Conservation (phyloP, 2,888 invertebrate genomes). For the Noctua janthe region DNA sequence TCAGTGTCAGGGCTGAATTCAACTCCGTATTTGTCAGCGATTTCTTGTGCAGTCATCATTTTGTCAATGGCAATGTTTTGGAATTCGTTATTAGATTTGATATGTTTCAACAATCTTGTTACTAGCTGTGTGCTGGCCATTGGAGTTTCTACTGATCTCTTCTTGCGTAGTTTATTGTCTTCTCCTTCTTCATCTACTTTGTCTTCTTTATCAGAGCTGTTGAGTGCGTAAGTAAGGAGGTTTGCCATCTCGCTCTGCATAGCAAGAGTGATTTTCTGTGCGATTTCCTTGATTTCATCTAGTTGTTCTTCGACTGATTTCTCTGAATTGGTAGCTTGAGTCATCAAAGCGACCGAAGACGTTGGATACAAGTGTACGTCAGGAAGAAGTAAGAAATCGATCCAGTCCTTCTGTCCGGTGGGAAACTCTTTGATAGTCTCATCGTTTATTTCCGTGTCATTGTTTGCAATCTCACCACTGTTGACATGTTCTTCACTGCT, state of each 20-base stretch:
- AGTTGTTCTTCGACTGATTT: slow-evolving; percentile 84
- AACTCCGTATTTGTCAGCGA: slow-evolving; percentile 86
- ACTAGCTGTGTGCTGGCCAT: slow-evolving; percentile 84
- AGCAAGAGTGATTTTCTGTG: slow-evolving; percentile 78
- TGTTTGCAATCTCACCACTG: slow-evolving; percentile 62
- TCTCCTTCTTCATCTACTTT: slow-evolving; percentile 67
- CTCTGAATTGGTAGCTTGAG: slow-evolving; percentile 77
- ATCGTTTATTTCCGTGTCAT: slow-evolving; percentile 67
- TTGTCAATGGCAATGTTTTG: slow-evolving; percentile 88
- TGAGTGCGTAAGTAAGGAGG: slow-evolving; percentile 79
- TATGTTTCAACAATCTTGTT: slow-evolving; percentile 83
- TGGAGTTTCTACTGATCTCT: slow-evolving; percentile 82
- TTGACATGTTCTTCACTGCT: slow-evolving; percentile 65
- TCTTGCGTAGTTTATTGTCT: slow-evolving; percentile 76
- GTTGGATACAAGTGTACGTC: slow-evolving; percentile 72
- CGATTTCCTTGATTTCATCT: slow-evolving; percentile 82
- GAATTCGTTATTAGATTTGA: slow-evolving; percentile 85
- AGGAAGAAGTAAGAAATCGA: slow-evolving; percentile 76
- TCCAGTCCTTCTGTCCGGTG: slow-evolving; percentile 76
- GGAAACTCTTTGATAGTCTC: slow-evolving; percentile 70
- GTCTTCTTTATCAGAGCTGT: slow-evolving; percentile 70
- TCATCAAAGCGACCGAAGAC: slow-evolving; percentile 81
- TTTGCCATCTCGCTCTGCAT: slow-evolving; percentile 83
- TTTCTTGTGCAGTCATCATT: slow-evolving; percentile 88
- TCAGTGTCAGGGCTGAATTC: slow-evolving; percentile 85